These are phyloP conservation scores for Taphrorychus bicolor DNA, from an alignment of 2,888 invertebrate species.

Conservation along the genomic window DNA sequence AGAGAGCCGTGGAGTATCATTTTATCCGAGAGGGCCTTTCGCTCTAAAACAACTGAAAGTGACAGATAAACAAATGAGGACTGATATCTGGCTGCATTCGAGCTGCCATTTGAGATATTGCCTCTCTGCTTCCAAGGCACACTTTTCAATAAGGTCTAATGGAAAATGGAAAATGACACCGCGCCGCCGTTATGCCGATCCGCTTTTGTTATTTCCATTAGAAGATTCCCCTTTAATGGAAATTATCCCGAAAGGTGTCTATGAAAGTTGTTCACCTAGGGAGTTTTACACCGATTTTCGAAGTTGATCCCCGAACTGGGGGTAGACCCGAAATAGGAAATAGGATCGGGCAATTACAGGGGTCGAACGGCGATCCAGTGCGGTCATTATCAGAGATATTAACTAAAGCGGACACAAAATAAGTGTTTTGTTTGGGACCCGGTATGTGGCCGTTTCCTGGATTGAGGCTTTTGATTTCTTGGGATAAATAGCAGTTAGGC, in stretches of 20 bases:
- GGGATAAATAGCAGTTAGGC: background rate
- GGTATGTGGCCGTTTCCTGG: background rate
- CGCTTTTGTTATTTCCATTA: conserved; percentile 30
- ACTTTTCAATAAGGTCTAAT: conserved; percentile 61
- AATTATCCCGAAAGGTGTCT: background rate
- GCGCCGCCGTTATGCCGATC: conserved; percentile 40
- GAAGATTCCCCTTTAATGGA: conserved; percentile 11
- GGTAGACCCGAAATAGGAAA: conserved; percentile 27
- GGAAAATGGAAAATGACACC: conserved; percentile 50
- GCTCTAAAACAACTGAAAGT: conserved; percentile 55
- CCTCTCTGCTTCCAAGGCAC: conserved; percentile 50
- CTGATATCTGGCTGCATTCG: conserved; percentile 57
- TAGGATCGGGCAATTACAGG: conserved; percentile 31
- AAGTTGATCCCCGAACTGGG: background rate
- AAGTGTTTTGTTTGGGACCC: conserved; percentile 23
- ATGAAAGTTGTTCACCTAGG: conserved; percentile 7
- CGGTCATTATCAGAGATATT: conserved; percentile 35
- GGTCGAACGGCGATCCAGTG: conserved; percentile 20
- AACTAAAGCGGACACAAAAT: conserved; percentile 31
- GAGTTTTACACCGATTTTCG: conserved; percentile 18
- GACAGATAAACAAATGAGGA: conserved; percentile 60
- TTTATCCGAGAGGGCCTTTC: conserved; percentile 38
- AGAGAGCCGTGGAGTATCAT: conserved; percentile 40
- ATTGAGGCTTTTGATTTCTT: background rate
- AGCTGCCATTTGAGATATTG: conserved; percentile 59